Percentiles rank a stretch among this genome's conserved stretches.
Conservation (phyloP, 64 coral and sea anemone species). For the Dendrophyllia cribrosa region DNA sequence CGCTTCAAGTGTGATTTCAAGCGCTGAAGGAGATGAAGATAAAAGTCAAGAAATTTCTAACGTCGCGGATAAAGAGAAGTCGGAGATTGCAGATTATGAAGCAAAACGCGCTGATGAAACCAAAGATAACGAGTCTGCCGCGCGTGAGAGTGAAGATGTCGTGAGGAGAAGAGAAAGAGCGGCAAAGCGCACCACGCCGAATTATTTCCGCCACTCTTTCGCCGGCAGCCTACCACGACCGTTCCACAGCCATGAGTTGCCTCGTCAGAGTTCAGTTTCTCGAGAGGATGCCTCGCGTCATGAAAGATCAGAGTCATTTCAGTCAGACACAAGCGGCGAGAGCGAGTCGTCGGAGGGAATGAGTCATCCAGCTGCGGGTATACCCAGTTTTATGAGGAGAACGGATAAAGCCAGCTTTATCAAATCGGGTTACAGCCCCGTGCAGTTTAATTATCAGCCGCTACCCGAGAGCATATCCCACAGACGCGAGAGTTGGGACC, state of each 20-base stretch:
- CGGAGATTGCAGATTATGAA: not conserved
- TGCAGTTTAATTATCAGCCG: conserved; percentile 52
- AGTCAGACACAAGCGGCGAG: conserved; percentile 70
- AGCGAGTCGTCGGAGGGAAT: conserved; percentile 23
- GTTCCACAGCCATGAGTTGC: conserved; percentile 10
- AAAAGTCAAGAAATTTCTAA: not conserved
- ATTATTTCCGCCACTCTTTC: conserved; percentile 71
- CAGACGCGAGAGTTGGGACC: conserved; percentile 18
- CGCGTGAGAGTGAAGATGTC: not conserved
- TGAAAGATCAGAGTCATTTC: conserved; percentile 64
- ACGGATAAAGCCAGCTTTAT: not conserved
- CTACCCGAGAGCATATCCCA: conserved; percentile 18
- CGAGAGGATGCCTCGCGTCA: not conserved
- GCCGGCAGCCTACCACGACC: conserved; percentile 59
- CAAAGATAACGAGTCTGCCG: not conserved
- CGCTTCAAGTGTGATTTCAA: not conserved
- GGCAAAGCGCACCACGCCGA: conserved; percentile 38
- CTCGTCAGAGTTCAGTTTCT: conserved; percentile 2
- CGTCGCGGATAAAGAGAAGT: not conserved
- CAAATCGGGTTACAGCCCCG: conserved; percentile 54
- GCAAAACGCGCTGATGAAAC: not conserved
- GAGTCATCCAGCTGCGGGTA: not conserved
- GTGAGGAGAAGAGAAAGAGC: conserved; percentile 44
- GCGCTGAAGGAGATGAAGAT: not conserved
- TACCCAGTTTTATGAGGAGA: conserved; percentile 25